Evolutionary conservation across 2,797 vertebrate genomes (phyloP), one percentile per base, ranked within the genome.

Genomic region (Distichodus sexfasciatus): DNA sequence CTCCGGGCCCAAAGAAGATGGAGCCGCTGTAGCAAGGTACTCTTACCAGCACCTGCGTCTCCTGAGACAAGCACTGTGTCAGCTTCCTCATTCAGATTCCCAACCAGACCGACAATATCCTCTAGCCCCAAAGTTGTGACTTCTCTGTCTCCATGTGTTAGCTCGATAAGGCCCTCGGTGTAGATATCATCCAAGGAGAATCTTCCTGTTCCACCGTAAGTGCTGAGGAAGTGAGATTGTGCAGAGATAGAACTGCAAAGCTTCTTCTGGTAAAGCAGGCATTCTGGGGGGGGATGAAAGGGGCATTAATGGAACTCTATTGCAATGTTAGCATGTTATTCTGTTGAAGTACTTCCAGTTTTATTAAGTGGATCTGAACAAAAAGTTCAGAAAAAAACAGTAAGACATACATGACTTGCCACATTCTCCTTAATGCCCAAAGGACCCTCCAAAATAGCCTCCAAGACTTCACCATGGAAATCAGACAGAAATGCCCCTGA

Each of bases 11-110:
- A 96, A 3, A 93, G 87, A 75, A 88, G 67, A 69, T 93, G 92
- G 44, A 96, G 66, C 77, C 78, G 89, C 82, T 95, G 94, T 58
- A 95, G 84, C 15, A 95, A 79, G 0, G 90, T 95, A 82, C 89
- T 95, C 80, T 96, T 95, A 66, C 94, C 94, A 0, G 90, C 91
- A 44, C 94, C 94, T 0, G 93, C 93, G 62, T 94, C 90, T 0
- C 94, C 94, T 9, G 90, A 91, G 61, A 95, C 72, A 21, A 96
- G 79, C 54, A 95, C 83, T 0, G 91, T 91, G 82, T 96, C 94
- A 0, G 94, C 94, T 1, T 94, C 91, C 8, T 84, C 21, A 2
- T 94, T 95, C 63, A 88, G 21, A 1, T 82, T 81, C 2, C 89
- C 86, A 0, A 7, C 67, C 1, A 63, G 11, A 28, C 87, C 81